These are phyloP conservation scores for Virgularia gustaviana DNA, from an alignment of 92 coral and sea anemone genomes.

Conservation along the genomic window DNA sequence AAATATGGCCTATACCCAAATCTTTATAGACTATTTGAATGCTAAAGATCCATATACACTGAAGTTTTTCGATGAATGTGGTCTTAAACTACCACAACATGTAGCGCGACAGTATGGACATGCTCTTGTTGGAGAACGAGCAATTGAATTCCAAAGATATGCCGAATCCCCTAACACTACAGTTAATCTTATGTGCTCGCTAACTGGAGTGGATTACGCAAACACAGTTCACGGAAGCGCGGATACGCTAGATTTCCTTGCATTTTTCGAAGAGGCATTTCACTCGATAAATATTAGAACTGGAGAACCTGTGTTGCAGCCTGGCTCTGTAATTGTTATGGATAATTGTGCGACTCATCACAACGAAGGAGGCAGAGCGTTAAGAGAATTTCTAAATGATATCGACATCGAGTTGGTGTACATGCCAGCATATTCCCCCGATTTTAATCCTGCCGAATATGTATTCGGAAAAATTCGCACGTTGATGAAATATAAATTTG, in stretches of 20 bases:
- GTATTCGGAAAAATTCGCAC: conserved; percentile 51
- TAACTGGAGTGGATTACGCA: conserved; percentile 17
- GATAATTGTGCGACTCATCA: conserved; percentile 8
- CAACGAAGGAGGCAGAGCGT: conserved; percentile 11
- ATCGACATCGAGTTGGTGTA: conserved; percentile 47
- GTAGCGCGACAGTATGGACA: conserved; percentile 48
- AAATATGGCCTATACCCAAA: too few relatives aligned
- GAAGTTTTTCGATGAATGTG: conserved; percentile 10
- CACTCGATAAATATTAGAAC: conserved; percentile 42
- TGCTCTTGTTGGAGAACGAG: conserved; percentile 50
- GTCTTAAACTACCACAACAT: conserved; percentile 10
- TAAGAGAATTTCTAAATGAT: conserved; percentile 28
- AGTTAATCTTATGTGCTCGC: conserved; percentile 18
- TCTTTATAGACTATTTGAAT: too few relatives aligned
- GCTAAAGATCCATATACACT: too few relatives aligned
- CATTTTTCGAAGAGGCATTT: conserved; percentile 55
- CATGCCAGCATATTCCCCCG: conserved; percentile 54
- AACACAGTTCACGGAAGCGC: conserved; percentile 16
- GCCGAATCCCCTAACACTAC: conserved; percentile 8
- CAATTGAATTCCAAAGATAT: conserved; percentile 23
- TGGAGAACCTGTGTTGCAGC: conserved; percentile 47
- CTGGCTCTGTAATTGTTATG: conserved; percentile 17
- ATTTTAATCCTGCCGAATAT: conserved; percentile 52
- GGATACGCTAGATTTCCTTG: conserved; percentile 4
- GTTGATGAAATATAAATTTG: conserved; percentile 48